Evolutionary conservation across 2,113 vertebrate species (phyloP).

Genomic region (Spilogale gracilis): DNA sequence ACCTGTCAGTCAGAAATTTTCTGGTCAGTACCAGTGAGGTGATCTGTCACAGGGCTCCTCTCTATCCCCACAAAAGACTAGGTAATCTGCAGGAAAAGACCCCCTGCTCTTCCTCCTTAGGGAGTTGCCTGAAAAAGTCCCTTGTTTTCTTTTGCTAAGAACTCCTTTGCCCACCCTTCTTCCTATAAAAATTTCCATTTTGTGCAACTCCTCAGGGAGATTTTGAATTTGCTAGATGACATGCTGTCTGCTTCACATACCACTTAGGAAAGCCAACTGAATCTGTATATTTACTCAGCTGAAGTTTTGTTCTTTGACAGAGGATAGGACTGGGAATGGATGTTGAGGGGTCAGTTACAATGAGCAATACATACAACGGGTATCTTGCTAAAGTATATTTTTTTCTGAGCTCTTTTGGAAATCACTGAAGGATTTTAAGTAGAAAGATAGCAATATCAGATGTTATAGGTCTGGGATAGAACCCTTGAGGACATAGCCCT

Average conservation of each 20-base stretch:
- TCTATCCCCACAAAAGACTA: neutral
- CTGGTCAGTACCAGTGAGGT: neutral
- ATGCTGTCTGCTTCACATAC: neutral
- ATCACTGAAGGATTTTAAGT: neutral
- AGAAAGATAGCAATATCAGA: neutral
- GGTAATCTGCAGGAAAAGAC: neutral
- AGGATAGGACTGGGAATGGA: neutral
- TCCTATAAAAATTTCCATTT: neutral
- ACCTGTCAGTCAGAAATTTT: neutral
- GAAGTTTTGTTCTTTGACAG: neutral
- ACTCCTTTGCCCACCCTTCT: neutral
- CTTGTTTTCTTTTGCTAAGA: neutral
- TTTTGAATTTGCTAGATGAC: neutral
- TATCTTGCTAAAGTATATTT: neutral
- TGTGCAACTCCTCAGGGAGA: neutral
- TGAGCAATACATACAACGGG: neutral
- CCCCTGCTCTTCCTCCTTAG: neutral
- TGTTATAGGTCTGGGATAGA: neutral
- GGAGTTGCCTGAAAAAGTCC: neutral
- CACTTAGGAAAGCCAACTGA: neutral
- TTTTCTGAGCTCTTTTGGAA: neutral
- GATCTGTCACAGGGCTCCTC: neutral
- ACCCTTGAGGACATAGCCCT: neutral
- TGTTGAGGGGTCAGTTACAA: neutral
- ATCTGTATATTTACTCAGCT: neutral